Evolutionary conservation across 1,140 invertebrate species (phyloP).

Genomic region (Trichonephila clavata): DNA sequence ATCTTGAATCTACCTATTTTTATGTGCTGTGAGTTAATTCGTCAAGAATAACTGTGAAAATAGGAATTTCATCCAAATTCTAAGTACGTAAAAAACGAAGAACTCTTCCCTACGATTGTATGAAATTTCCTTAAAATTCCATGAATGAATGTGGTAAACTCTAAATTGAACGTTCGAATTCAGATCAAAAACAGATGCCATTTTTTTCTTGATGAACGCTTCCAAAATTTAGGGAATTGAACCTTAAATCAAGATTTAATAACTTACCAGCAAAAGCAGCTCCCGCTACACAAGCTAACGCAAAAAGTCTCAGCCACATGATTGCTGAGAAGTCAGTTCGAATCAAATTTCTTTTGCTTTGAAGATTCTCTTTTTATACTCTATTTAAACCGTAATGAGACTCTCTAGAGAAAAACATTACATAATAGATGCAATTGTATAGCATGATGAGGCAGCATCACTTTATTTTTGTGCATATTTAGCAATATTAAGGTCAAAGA

Average conservation of each 20-base stretch:
- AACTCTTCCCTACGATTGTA: too few relatives aligned
- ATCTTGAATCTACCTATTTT: too few relatives aligned
- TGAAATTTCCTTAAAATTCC: too few relatives aligned
- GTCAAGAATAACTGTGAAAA: too few relatives aligned
- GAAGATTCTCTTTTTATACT: background rate
- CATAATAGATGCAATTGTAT: background rate
- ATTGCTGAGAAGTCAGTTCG: constrained; percentile 47
- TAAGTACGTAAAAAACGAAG: too few relatives aligned
- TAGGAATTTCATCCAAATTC: too few relatives aligned
- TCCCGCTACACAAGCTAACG: constrained; percentile 32
- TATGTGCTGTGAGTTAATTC: too few relatives aligned
- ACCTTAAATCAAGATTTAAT: background rate
- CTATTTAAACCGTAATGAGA: constrained; percentile 14
- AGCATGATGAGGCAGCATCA: constrained; percentile 37
- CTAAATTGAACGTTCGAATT: too few relatives aligned
- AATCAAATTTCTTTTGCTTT: background rate
- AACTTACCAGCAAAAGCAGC: constrained; percentile 70
- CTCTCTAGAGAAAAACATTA: background rate
- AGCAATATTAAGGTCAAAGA: constrained; percentile 4
- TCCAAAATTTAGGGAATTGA: too few relatives aligned
- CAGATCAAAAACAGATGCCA: too few relatives aligned
- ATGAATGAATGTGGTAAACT: too few relatives aligned
- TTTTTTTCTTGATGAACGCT: too few relatives aligned
- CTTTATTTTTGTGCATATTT: background rate
- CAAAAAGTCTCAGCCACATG: constrained; percentile 63